Evolutionary conservation across 2,113 vertebrate genomes (phyloP).

Genomic region (Hiodon alosoides): DNA sequence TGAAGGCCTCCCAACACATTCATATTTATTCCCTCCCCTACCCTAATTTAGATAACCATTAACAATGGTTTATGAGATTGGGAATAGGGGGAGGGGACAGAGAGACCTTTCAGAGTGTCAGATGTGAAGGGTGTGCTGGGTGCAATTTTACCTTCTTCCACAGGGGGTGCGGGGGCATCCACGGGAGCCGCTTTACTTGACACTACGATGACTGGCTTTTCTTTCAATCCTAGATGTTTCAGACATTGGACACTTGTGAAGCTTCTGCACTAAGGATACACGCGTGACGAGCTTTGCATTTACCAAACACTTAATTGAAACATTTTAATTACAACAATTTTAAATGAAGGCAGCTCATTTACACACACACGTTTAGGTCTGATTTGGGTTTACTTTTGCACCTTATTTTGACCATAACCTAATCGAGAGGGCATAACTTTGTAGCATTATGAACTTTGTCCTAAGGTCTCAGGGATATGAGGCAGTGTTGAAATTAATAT

Average conservation of each 20-base stretch:
- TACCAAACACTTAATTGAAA: background rate
- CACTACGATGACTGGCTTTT: slow-evolving; percentile 2
- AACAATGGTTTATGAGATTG: too few species aligned
- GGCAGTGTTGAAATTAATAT: too few species aligned
- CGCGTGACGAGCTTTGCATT: too few species aligned
- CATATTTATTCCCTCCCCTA: too few species aligned
- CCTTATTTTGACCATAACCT: background rate
- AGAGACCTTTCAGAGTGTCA: too few species aligned
- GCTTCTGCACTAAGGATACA: background rate
- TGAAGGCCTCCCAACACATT: too few species aligned
- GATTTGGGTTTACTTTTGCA: slow-evolving; percentile 5
- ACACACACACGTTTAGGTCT: background rate
- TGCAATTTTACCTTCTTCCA: background rate
- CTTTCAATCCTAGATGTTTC: slow-evolving; percentile 16
- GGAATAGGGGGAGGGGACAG: too few species aligned
- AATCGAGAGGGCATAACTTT: too few species aligned
- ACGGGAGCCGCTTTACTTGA: background rate
- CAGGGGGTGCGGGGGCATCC: background rate
- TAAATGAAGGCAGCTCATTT: background rate
- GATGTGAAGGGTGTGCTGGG: background rate
- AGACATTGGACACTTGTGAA: background rate
- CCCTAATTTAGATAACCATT: too few species aligned
- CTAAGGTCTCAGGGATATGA: too few species aligned
- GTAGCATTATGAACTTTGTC: too few species aligned
- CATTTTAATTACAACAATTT: background rate